These are phyloP conservation scores for Sigmodon hispidus DNA, from an alignment of 2,113 vertebrate species.

Conservation along the genomic window DNA sequence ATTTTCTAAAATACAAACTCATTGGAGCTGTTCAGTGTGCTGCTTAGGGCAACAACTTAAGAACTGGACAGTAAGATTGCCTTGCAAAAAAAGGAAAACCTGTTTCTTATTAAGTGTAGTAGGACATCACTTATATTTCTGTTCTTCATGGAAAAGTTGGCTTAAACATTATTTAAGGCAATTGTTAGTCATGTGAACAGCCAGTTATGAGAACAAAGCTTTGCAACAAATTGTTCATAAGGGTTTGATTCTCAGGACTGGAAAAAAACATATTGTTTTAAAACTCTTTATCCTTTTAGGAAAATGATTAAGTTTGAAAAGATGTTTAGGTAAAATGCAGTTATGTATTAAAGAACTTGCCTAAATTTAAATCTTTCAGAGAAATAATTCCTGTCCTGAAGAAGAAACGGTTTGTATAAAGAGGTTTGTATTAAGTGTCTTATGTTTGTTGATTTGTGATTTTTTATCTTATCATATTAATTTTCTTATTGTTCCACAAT, in stretches of 20 bases:
- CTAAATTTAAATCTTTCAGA: constrained; percentile 37
- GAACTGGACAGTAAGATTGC: not conserved
- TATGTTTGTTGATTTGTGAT: not conserved
- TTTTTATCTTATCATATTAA: not conserved
- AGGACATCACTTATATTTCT: constrained; percentile 19
- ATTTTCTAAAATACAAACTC: constrained; percentile 32
- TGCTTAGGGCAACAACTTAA: not conserved
- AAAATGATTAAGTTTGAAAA: constrained; percentile 29
- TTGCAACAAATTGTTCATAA: not conserved
- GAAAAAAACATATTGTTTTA: not conserved
- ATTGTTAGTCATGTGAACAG: constrained; percentile 16
- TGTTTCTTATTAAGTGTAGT: constrained; percentile 48
- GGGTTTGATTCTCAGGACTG: not conserved
- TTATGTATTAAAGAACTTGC: not conserved
- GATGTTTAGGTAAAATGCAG: not conserved
- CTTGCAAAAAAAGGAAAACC: constrained; percentile 22
- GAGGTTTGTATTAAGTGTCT: not conserved
- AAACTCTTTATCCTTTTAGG: constrained; percentile 5
- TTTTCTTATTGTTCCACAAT: constrained; percentile 60
- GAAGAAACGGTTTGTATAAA: constrained; percentile 30
- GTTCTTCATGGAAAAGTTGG: constrained; percentile 22
- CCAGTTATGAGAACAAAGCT: not conserved
- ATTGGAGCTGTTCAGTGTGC: not conserved
- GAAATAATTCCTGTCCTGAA: not conserved
- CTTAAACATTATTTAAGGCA: constrained; percentile 13